Evolutionary conservation across 2,113 vertebrate genomes (phyloP).

Genomic region (Accipiter cooperii): DNA sequence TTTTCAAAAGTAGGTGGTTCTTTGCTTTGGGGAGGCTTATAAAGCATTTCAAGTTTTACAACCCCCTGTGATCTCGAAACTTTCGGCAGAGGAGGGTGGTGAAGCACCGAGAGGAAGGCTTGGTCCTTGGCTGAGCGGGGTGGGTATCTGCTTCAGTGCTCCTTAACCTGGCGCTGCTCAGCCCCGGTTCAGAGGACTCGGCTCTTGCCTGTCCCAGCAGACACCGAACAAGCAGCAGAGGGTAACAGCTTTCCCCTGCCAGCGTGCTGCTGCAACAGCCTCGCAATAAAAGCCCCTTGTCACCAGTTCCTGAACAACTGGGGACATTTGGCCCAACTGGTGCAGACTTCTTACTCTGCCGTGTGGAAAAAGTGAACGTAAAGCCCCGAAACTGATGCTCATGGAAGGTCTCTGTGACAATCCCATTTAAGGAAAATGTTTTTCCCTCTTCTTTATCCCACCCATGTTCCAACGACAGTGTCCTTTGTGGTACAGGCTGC

Average conservation of each 20-base stretch:
- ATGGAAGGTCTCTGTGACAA: not conserved
- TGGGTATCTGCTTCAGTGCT: fast-evolving
- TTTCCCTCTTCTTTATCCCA: not conserved
- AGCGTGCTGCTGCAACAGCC: fast-evolving
- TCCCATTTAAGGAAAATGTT: not conserved
- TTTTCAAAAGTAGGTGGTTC: not conserved
- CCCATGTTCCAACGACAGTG: not conserved
- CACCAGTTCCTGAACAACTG: not conserved
- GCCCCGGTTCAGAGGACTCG: not conserved
- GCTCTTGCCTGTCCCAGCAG: not conserved
- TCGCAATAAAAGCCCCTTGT: fast-evolving
- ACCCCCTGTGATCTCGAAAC: not conserved
- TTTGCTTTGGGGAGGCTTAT: not conserved
- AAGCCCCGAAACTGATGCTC: not conserved
- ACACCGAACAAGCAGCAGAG: not conserved
- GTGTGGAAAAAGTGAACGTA: fast-evolving
- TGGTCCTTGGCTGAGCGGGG: fast-evolving
- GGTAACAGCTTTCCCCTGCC: not conserved
- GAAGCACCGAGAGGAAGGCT: not conserved
- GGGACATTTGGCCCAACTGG: not conserved
- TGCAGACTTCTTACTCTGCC: not conserved
- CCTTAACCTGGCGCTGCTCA: not conserved
- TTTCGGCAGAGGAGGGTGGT: not conserved
- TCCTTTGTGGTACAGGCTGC: not conserved
- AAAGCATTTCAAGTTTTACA: not conserved